Percentiles rank a stretch among this genome's conserved stretches.
Evolutionary conservation across 2,888 invertebrate genomes (phyloP).

Genomic region (Sepioteuthis lessoniana): DNA sequence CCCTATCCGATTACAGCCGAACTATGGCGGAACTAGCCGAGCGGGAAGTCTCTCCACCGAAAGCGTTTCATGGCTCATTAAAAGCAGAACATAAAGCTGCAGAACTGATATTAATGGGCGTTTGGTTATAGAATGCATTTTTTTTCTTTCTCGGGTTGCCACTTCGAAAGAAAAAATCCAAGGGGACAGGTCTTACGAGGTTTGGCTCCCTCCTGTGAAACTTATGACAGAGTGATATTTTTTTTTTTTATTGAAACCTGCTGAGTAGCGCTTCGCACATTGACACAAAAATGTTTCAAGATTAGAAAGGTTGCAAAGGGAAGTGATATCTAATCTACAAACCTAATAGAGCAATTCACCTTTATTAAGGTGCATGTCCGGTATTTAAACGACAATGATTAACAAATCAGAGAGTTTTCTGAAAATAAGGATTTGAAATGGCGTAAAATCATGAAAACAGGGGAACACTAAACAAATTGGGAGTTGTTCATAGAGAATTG

Average conservation of each 20-base stretch:
- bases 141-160: slow-evolving; percentile 4
- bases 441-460: too few relatives aligned
- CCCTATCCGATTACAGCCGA: slow-evolving; percentile 33
- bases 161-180: not conserved
- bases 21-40: slow-evolving; percentile 21
- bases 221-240: not conserved
- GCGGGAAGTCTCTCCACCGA: slow-evolving; percentile 9
- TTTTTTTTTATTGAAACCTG: not conserved
- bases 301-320: not conserved
- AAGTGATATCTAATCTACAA: not conserved
- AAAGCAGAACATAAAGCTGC: not conserved
- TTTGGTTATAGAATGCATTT: slow-evolving; percentile 33
- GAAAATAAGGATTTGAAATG: not conserved
- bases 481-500: too few relatives aligned
- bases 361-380: not conserved
- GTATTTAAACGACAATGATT: not conserved
- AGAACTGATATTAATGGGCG: not conserved
- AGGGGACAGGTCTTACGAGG: not conserved
- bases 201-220: not conserved
- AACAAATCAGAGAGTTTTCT: not conserved
- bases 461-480: too few relatives aligned
- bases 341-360: not conserved
- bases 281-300: not conserved
- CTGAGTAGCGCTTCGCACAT: not conserved
- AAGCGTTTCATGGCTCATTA: slow-evolving; percentile 33